Evolutionary conservation across 2,888 invertebrate species (phyloP).

Genomic region (Drosophila atripex): DNA sequence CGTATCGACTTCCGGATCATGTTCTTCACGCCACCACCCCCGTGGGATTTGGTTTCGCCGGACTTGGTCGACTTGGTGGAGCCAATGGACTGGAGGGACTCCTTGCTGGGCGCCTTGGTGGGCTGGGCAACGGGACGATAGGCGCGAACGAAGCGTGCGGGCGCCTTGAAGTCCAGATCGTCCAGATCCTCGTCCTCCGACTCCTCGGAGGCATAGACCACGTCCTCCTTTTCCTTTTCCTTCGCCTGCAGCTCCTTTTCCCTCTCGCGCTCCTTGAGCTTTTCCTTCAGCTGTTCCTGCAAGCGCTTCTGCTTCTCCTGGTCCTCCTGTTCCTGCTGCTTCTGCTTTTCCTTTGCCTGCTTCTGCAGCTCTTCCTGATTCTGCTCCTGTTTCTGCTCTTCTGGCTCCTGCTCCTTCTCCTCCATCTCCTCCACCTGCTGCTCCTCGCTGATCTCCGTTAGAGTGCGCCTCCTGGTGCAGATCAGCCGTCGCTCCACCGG

Average conservation of each 20-base stretch:
- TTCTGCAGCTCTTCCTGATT: background rate
- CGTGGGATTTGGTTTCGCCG: constrained; percentile 27
- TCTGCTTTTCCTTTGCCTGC: constrained; percentile 19
- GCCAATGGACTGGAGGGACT: constrained; percentile 64
- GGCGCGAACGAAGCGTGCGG: constrained; percentile 81
- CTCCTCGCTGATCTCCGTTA: constrained; percentile 67
- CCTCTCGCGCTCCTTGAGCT: constrained; percentile 11
- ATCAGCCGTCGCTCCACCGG: constrained; percentile 53
- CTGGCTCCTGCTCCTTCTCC: constrained; percentile 1
- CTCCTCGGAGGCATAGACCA: constrained; percentile 61
- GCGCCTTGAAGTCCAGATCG: constrained; percentile 73
- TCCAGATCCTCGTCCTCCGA: constrained; percentile 33
- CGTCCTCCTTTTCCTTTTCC: constrained; percentile 42
- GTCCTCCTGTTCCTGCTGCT: constrained; percentile 12
- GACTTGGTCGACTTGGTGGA: constrained; percentile 59
- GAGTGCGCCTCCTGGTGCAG: constrained; percentile 54
- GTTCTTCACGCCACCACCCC: constrained; percentile 63
- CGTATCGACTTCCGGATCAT: constrained; percentile 82
- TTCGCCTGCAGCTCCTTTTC: constrained; percentile 1
- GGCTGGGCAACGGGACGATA: constrained; percentile 71
- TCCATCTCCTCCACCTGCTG: constrained; percentile 47
- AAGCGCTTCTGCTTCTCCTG: constrained; percentile 11
- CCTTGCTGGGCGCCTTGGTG: constrained; percentile 56
- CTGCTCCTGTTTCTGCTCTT: background rate
- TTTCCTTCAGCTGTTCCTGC: constrained; percentile 17